A percentile compares a stretch with the other conserved stretches of the same genome.
phyloP scores from a whole-genome alignment of 1,140 invertebrate genomes.

The Caenorhabditis brenneri region DNA sequence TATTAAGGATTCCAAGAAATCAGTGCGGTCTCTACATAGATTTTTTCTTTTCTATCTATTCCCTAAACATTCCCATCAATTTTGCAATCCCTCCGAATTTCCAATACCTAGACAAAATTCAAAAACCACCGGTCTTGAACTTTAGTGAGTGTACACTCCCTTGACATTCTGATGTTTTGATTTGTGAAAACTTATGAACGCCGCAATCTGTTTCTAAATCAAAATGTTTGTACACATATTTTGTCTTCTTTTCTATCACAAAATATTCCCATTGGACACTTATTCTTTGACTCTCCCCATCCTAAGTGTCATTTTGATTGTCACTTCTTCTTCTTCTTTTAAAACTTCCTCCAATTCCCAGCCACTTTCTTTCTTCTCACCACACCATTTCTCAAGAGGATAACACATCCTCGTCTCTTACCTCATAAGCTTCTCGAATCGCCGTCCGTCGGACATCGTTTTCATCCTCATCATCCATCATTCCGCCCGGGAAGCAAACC shows the following conservation, averaged over 20 bases:
- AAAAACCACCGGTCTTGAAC: no score
- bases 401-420: neutral
- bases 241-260: neutral
- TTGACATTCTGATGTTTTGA: no score
- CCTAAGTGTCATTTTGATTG: slow-evolving; percentile 23
- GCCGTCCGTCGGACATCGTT: slow-evolving; percentile 45
- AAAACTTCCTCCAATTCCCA: neutral
- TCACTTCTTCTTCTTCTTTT: neutral
- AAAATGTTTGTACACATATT: no score
- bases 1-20: no score
- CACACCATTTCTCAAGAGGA: neutral
- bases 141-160: no score
- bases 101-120: no score
- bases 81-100: no score
- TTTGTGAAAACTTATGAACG: no score
- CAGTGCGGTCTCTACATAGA: no score
- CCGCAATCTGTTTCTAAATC: neutral
- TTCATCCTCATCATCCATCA: slow-evolving; percentile 45
- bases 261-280: neutral
- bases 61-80: no score
- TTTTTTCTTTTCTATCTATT: no score
- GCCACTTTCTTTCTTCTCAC: neutral
- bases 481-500: slow-evolving; percentile 50
- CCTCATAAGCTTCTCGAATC: slow-evolving; percentile 48
- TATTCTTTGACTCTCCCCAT: neutral